Evolutionary conservation across 2,797 vertebrate genomes (phyloP).

Genomic region (Pelochelys cantorii): DNA sequence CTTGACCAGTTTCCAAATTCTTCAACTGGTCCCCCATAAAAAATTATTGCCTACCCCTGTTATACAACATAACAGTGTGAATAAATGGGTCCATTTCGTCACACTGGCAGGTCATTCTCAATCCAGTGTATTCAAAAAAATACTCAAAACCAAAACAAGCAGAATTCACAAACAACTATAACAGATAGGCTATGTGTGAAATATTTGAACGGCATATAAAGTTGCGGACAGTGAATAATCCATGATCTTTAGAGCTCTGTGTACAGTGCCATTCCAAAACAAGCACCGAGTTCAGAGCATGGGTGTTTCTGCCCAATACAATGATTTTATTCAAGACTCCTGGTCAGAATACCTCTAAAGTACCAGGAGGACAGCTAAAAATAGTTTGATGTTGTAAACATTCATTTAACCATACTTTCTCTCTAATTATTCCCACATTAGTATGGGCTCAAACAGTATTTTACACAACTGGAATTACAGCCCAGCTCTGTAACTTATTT

Average conservation of each 20-base stretch:
- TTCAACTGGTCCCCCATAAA: too few relatives aligned
- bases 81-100: neutral
- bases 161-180: slow-evolving; percentile 1
- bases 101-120: neutral
- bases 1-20: too few relatives aligned
- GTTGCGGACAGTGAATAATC: slow-evolving; percentile 43
- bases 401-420: neutral
- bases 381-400: neutral
- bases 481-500: neutral
- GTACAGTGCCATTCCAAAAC: slow-evolving; percentile 8
- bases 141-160: neutral
- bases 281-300: neutral
- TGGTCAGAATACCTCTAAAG: fast-evolving
- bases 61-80: neutral
- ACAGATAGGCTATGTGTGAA: slow-evolving; percentile 16
- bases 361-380: neutral
- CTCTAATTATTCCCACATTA: neutral
- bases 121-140: neutral
- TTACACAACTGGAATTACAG: fast-evolving
- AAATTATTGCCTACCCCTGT: too few relatives aligned
- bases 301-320: slow-evolving; percentile 42
- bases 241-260: neutral
- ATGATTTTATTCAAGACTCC: slow-evolving; percentile 16
- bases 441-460: neutral
- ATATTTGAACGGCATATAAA: neutral